phyloP scores from a whole-genome alignment of 2,113 vertebrate species.

The Nestor notabilis region DNA sequence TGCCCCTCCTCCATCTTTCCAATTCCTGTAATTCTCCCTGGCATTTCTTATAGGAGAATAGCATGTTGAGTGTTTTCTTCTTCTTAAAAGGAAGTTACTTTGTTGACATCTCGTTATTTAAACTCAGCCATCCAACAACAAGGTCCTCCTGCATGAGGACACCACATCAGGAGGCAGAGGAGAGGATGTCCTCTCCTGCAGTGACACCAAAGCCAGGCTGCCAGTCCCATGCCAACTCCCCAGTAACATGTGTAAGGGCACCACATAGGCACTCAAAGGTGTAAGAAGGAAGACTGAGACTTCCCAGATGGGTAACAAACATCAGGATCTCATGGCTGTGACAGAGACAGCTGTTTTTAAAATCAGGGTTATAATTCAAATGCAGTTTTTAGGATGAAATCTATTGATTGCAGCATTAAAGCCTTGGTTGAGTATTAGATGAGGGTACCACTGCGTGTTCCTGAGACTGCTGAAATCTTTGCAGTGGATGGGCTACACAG shows the following conservation, averaged over 20 bases:
- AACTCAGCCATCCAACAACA: fast-evolving
- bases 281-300: neutral
- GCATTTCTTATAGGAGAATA: neutral
- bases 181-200: neutral
- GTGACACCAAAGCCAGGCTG: neutral
- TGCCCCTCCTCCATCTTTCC: neutral
- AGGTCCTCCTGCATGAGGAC: neutral
- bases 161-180: neutral
- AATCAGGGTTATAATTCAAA: neutral
- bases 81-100: neutral
- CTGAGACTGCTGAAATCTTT: neutral
- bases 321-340: neutral
- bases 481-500: neutral
- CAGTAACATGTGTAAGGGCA: fast-evolving
- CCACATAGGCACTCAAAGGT: neutral
- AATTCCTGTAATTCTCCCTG: neutral
- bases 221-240: neutral
- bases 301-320: neutral
- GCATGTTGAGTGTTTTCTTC: neutral
- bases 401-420: neutral
- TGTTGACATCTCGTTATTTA: neutral
- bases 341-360: neutral
- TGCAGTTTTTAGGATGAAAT: neutral
- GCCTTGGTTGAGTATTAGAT: fast-evolving
- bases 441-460: no score